Evolutionary conservation across 2,888 invertebrate species (phyloP).

Genomic region (Tenthredo mesomela): DNA sequence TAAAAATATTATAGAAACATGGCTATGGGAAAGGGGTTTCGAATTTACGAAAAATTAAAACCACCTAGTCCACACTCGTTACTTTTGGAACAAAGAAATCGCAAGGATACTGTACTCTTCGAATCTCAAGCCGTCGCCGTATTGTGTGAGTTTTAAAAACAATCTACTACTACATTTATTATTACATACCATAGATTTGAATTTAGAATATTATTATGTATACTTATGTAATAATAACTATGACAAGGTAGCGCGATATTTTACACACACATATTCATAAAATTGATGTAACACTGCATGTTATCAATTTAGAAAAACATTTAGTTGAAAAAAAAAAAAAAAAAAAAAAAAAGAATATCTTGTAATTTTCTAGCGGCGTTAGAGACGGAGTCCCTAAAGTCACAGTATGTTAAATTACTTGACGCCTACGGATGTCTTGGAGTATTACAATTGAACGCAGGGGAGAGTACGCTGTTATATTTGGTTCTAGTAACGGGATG

Average conservation of each 20-base stretch:
- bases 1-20: constrained; percentile 80
- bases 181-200: background rate
- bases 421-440: constrained; percentile 99
- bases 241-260: background rate
- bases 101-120: constrained; percentile 92
- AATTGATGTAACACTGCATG: background rate
- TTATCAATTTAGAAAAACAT: background rate
- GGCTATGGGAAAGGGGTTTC: constrained; percentile 97
- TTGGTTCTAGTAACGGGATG: constrained; percentile 97
- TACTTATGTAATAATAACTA: background rate
- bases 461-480: constrained; percentile 91
- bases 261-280: no score
- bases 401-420: constrained; percentile 92
- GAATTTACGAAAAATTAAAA: constrained; percentile 92
- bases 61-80: constrained; percentile 94
- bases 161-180: background rate
- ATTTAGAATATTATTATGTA: background rate
- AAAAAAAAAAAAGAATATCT: background rate
- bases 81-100: constrained; percentile 92
- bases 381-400: constrained; percentile 94
- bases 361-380: constrained; percentile 82
- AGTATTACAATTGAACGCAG: constrained; percentile 92
- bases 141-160: constrained; percentile 82
- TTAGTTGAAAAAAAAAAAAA: background rate
- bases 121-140: constrained; percentile 96